Evolutionary conservation across 1,140 invertebrate species (phyloP).

Genomic region (Adoxophyes honmai): DNA sequence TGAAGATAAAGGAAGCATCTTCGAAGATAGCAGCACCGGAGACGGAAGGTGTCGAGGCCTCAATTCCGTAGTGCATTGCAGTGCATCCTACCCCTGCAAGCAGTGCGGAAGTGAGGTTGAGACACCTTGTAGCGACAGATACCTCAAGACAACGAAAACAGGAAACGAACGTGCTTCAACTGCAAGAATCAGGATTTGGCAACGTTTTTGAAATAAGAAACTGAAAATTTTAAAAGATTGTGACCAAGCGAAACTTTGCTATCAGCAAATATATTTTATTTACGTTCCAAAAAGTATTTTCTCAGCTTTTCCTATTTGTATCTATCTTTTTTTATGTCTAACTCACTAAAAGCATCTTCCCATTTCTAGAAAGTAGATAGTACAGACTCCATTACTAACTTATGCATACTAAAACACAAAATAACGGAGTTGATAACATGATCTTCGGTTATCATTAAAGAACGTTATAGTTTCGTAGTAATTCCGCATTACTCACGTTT

Average conservation of each 20-base stretch:
- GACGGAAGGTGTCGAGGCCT: conserved; percentile 74
- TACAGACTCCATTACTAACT: too few species aligned
- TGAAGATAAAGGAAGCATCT: background rate
- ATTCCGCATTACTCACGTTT: too few species aligned
- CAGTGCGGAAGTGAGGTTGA: conserved; percentile 91
- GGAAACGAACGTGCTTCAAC: background rate
- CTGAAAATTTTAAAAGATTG: background rate
- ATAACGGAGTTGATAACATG: too few species aligned
- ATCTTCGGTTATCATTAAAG: too few species aligned
- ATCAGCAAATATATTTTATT: background rate
- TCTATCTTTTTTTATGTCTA: too few species aligned
- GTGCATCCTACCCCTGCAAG: conserved; percentile 89
- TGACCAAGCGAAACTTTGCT: background rate
- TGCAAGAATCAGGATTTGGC: background rate
- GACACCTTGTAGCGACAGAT: conserved; percentile 65
- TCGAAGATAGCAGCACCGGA: conserved; percentile 20
- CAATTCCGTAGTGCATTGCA: conserved; percentile 97
- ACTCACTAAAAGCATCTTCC: too few species aligned
- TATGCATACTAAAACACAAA: too few species aligned
- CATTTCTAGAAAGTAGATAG: too few species aligned
- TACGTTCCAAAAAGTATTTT: background rate
- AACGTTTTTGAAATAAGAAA: background rate
- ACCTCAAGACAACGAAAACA: conserved; percentile 17
- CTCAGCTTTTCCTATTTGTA: too few species aligned
- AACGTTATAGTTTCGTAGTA: too few species aligned